Base-by-base conservation (phyloP, 2,797 vertebrate genomes). In the Pachyuromys duprasi region DNA sequence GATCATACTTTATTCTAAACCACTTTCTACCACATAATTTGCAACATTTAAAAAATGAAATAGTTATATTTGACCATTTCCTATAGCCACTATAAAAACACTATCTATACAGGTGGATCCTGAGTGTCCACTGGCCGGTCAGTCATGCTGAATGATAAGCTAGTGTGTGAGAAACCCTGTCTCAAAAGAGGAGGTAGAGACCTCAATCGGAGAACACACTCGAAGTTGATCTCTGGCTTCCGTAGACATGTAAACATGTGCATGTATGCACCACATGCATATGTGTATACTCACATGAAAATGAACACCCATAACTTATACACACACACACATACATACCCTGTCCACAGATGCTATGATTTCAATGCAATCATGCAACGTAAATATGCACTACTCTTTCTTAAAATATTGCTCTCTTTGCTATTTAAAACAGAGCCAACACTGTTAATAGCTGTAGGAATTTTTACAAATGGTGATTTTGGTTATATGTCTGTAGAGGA, bases 391-490 rank as follows among this genome's bases (percentile, higher is more conserved):
- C 7, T 14, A 33, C 76, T 20, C 18, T 92, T 55, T 93, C 57
- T 93, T 94, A 83, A 83, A 76, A 87, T 4, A 26, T 55, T 31
- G 28, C 8, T 79, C 24, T 89, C 88, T 93, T 72, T 60, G 5
- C 17, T 60, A 42, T 11, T 84, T 80, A 80, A 87, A 33, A 94
- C 31, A 94, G 67, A 92, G 22, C 94, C 3, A 24, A 53, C 20
- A 69, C 24, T 83, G 8, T 72, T 75, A 80, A 75, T 15, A 80
- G 22, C 42, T 63, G 20, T 75, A 63, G 28, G 49, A 87, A 80
- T 65, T 93, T 93, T 90, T 79, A 55, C 75, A 78, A 72, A 60
- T 87, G n/a, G 28, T 81, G n/a, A 74, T 90, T 93, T 84, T 22
- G 31, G 53, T 70, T 90, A 55, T 91, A 89, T 95, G 92, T 86